A percentile compares a stretch with the other conserved stretches of the same genome.
Evolutionary conservation across 2,888 invertebrate genomes (phyloP).

Genomic region (Acronicta psi): DNA sequence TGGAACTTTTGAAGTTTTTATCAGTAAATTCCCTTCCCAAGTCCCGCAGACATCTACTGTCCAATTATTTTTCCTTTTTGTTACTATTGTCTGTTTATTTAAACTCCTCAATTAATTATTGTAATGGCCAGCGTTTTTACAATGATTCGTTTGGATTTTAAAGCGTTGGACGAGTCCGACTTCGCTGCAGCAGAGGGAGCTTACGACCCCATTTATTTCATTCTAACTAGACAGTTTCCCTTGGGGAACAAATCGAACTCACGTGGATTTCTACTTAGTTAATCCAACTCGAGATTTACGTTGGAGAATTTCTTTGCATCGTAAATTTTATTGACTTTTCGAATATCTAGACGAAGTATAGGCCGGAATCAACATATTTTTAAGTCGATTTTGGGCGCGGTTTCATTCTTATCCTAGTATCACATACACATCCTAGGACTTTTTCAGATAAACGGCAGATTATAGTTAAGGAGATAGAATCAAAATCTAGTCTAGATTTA

Average conservation of each 20-base stretch:
- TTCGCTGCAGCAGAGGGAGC: slow-evolving; percentile 20
- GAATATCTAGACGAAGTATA: too few relatives aligned
- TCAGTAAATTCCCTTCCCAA: too few relatives aligned
- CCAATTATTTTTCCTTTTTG: neutral
- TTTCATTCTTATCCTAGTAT: too few relatives aligned
- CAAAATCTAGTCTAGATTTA: too few relatives aligned
- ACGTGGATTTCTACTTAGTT: slow-evolving; percentile 41
- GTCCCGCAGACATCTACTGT: too few relatives aligned
- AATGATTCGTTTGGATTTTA: slow-evolving; percentile 25
- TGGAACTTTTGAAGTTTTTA: neutral
- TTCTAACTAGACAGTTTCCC: slow-evolving; percentile 40
- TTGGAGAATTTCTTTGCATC: slow-evolving; percentile 12
- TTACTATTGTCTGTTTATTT: neutral
- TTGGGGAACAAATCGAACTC: slow-evolving; percentile 39
- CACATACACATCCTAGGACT: too few relatives aligned
- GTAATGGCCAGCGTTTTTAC: slow-evolving; percentile 25
- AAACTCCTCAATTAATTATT: slow-evolving; percentile 13
- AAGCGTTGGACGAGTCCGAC: slow-evolving; percentile 25
- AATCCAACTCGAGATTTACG: slow-evolving; percentile 31
- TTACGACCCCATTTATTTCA: slow-evolving; percentile 45
- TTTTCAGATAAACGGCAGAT: too few relatives aligned
- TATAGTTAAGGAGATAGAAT: too few relatives aligned
- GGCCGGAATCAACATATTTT: too few relatives aligned
- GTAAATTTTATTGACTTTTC: slow-evolving; percentile 15
- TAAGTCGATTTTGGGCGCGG: too few relatives aligned